phyloP scores from a whole-genome alignment of 2,888 invertebrate species.

The Stenichneumon culpator region DNA sequence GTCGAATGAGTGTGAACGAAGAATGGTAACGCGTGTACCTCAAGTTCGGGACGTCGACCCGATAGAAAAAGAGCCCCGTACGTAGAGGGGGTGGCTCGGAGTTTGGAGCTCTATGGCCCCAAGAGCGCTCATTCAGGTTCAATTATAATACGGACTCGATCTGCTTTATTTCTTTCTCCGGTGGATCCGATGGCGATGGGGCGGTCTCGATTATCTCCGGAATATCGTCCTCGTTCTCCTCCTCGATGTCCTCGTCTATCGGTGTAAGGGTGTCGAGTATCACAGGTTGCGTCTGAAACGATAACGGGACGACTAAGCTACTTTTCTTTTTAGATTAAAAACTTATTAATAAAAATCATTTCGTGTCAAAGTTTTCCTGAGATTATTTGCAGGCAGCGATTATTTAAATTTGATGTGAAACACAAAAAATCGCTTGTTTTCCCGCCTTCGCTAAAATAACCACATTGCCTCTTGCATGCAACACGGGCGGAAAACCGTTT shows the following conservation, averaged over 20 bases:
- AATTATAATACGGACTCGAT: conserved; percentile 91
- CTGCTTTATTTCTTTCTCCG: conserved; percentile 88
- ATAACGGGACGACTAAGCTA: conserved; percentile 11
- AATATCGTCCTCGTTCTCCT: conserved; percentile 90
- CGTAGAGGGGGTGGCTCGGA: conserved; percentile 83
- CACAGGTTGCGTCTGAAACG: conserved; percentile 87
- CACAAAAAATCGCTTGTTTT: too few relatives aligned
- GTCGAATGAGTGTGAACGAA: conserved; percentile 45
- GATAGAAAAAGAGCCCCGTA: conserved; percentile 68
- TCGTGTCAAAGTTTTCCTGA: too few relatives aligned
- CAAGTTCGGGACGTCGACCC: conserved; percentile 32
- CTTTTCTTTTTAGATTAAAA: background rate
- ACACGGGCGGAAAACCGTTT: too few relatives aligned
- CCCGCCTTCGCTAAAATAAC: too few relatives aligned
- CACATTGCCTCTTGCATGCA: too few relatives aligned
- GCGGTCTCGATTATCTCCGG: conserved; percentile 93
- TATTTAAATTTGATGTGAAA: too few relatives aligned
- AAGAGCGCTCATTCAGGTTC: conserved; percentile 43
- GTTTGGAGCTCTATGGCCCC: conserved; percentile 72
- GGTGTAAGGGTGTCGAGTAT: conserved; percentile 91
- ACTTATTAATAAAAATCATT: too few relatives aligned
- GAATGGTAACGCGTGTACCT: conserved; percentile 34
- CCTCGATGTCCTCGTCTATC: conserved; percentile 91
- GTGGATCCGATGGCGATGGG: conserved; percentile 85
- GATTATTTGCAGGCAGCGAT: too few relatives aligned